These are phyloP conservation scores for Habrosyne pyritoides DNA, from an alignment of 2,888 invertebrate genomes.

Conservation along the genomic window DNA sequence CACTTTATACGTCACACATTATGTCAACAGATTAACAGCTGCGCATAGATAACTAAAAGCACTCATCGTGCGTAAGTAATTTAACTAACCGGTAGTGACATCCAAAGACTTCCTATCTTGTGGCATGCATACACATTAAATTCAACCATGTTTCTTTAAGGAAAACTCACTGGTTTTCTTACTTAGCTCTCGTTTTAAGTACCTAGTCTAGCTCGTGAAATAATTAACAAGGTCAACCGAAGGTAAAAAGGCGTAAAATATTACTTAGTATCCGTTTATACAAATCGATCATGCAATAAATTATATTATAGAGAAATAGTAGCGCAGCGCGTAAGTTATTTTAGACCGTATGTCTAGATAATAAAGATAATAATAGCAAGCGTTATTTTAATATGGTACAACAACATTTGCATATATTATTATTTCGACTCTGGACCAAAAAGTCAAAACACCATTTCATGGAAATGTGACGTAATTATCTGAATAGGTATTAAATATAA, in stretches of 20 bases:
- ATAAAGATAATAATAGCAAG: not conserved
- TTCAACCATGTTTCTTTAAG: not conserved
- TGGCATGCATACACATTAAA: not conserved
- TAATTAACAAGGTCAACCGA: not conserved
- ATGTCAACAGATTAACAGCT: constrained; percentile 7
- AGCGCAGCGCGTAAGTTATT: not conserved
- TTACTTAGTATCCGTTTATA: too few relatives aligned
- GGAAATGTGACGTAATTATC: too few relatives aligned
- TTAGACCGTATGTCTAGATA: not conserved
- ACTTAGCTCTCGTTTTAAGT: not conserved
- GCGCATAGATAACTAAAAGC: constrained; percentile 1
- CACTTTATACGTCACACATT: not conserved
- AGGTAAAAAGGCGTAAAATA: not conserved
- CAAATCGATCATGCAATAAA: not conserved
- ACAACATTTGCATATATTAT: too few relatives aligned
- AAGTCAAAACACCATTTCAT: too few relatives aligned
- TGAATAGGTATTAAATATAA: too few relatives aligned
- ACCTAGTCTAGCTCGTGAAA: not conserved
- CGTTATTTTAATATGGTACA: not conserved
- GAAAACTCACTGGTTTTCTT: not conserved
- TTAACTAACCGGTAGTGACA: not conserved
- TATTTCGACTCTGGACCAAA: too few relatives aligned
- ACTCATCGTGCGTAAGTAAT: not conserved
- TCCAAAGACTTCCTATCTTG: not conserved
- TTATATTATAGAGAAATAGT: not conserved